Base-by-base conservation (phyloP, 2,797 vertebrate genomes). In the Cuculus canorus region DNA sequence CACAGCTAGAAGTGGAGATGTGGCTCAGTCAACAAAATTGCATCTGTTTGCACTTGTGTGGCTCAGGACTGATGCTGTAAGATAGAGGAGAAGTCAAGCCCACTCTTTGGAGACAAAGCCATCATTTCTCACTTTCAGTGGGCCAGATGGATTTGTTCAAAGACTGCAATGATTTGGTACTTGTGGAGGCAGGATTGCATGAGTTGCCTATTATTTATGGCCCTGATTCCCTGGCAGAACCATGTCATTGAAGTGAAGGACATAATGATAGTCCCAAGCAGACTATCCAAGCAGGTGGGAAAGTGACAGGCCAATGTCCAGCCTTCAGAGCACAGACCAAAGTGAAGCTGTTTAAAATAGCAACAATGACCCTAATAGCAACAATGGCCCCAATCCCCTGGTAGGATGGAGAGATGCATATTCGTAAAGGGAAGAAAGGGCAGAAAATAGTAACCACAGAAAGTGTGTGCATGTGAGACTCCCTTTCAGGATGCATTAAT, bases 241-340 rank as follows among this genome's bases (percentile, higher is more conserved):
- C 30, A 8, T 90, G 64, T 88, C 69, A 88, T 65, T 96, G 94
- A 96, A 92, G 84, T 85, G 78, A 93, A 95, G 90, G 81, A 81
- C 92, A 91, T 95, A 96, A 97, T 94, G 93, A 96, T 88, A 93
- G 68, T 87, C 88, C 92, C 93, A 96, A 97, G 76, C 86, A 93
- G 92, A 89, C 93, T 73, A 33, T 92, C 90, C 79, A 94, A 95
- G 95, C 88, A 95, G 94, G 90, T 95, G 94, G 93, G 88, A 87
- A 96, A 93, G 88, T 78, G 86, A 85, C 4, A 10, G 92, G 61
- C 93, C 86, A 94, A 69, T 25, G 18, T 89, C 86, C 83, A 90
- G 66, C 81, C 78, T 96, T 96, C 91, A 93, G 95, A 87, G 78
- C 88, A 61, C 52, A 90, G 92, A 92, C 90, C 90, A 95, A 94